phyloP scores from a whole-genome alignment of 1,140 invertebrate genomes.

The Sesamia nonagrioides region DNA sequence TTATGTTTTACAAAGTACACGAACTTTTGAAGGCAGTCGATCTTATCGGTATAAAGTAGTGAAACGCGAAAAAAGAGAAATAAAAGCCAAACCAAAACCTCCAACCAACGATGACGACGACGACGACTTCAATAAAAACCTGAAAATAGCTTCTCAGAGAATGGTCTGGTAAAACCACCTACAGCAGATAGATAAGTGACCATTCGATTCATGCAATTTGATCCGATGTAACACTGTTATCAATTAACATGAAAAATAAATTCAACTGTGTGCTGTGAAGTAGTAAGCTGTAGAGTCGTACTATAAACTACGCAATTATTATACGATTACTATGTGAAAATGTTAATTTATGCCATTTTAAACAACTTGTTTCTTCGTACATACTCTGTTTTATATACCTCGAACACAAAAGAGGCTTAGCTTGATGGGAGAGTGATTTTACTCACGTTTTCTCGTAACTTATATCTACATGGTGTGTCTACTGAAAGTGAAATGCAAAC shows the following conservation, averaged over 20 bases:
- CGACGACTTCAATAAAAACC: not conserved
- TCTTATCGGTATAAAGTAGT: not conserved
- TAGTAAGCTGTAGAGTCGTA: not conserved
- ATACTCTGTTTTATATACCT: conserved; percentile 20
- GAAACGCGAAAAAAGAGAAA: not conserved
- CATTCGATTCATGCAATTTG: not conserved
- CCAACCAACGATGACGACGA: not conserved
- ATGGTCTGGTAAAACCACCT: not conserved
- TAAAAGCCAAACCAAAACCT: not conserved
- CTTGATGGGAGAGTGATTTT: conserved; percentile 48
- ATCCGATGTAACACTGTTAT: not conserved
- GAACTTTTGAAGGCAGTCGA: not conserved
- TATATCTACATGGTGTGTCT: conserved; percentile 17
- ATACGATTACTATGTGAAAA: conserved; percentile 19
- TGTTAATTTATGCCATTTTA: conserved; percentile 34
- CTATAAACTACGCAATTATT: conserved; percentile 33
- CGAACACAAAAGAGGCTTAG: conserved; percentile 31
- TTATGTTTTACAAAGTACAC: not conserved
- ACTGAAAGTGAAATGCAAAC: conserved; percentile 56
- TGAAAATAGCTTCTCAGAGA: not conserved
- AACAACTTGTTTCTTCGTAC: conserved; percentile 27
- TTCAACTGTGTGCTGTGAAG: conserved; percentile 6
- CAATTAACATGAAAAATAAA: not conserved
- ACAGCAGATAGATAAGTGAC: not conserved
- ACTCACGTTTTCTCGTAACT: conserved; percentile 57